phyloP scores from a whole-genome alignment of 2,888 invertebrate genomes.

The Orthosia gothica region DNA sequence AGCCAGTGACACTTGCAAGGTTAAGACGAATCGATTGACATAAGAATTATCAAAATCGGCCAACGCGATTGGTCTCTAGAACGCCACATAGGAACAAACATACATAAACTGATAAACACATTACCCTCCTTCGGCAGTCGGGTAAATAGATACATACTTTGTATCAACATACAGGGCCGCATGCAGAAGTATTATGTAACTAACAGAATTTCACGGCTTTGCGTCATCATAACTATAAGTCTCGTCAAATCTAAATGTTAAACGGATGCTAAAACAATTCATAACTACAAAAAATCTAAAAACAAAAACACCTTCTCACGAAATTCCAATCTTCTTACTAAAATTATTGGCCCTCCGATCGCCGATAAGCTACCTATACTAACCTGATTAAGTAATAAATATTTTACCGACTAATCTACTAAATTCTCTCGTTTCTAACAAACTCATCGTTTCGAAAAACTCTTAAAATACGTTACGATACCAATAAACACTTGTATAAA shows the following conservation, averaged over 20 bases:
- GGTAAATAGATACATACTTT: no score
- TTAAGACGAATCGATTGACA: no score
- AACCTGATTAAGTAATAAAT: conserved; percentile 66
- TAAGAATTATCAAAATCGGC: no score
- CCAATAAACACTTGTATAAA: conserved; percentile 77
- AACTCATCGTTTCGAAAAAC: conserved; percentile 58
- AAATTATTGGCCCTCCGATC: conserved; percentile 55
- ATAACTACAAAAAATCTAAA: background rate
- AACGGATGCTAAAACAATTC: background rate
- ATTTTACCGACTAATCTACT: conserved; percentile 61
- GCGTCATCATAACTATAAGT: background rate
- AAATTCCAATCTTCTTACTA: conserved; percentile 31
- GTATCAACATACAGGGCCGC: no score
- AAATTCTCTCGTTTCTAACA: conserved; percentile 59
- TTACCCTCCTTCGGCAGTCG: no score
- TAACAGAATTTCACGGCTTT: no score
- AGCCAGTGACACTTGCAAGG: no score
- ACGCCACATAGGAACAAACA: no score
- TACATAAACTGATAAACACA: no score
- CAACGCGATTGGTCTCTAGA: no score
- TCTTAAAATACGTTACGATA: conserved; percentile 60
- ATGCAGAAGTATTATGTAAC: no score
- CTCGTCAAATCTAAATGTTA: background rate
- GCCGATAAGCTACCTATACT: conserved; percentile 58
- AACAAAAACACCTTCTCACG: conserved; percentile 24